Evolutionary conservation across 2,888 invertebrate genomes (phyloP).

Genomic region (Eretmocerus hayati): DNA sequence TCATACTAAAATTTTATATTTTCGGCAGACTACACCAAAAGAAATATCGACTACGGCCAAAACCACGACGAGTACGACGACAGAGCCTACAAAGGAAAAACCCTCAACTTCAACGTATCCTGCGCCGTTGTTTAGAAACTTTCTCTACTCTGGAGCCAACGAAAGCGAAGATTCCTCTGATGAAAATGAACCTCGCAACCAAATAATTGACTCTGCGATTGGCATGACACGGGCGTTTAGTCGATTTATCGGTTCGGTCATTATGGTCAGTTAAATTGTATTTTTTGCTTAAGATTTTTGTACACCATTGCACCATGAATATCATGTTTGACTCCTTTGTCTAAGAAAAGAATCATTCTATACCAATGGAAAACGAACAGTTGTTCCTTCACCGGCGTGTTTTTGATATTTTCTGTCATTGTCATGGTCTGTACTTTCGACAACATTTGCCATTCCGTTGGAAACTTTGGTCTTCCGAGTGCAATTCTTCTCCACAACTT

Average conservation of each 20-base stretch:
- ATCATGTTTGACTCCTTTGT: too few species aligned
- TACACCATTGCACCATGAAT: background rate
- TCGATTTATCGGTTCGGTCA: constrained; percentile 68
- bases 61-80: constrained; percentile 17
- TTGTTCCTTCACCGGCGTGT: too few species aligned
- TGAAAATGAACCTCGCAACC: constrained; percentile 40
- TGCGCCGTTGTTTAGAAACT: constrained; percentile 39
- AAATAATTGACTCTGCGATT: constrained; percentile 65
- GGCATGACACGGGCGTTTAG: constrained; percentile 72
- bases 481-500: too few species aligned
- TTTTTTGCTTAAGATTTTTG: constrained; percentile 14
- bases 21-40: too few species aligned
- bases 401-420: too few species aligned
- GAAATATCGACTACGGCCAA: constrained; percentile 22
- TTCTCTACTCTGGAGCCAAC: constrained; percentile 30
- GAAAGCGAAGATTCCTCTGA: constrained; percentile 6
- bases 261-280: constrained; percentile 54
- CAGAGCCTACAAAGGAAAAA: constrained; percentile 45
- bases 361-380: too few species aligned
- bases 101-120: constrained; percentile 42
- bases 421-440: too few species aligned
- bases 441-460: too few species aligned
- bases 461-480: too few species aligned
- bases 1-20: too few species aligned
- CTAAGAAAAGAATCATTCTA: too few species aligned